These are phyloP conservation scores for Sinocyclocheilus maitianheensis DNA, from an alignment of 2,113 vertebrate species.

Conservation along the genomic window DNA sequence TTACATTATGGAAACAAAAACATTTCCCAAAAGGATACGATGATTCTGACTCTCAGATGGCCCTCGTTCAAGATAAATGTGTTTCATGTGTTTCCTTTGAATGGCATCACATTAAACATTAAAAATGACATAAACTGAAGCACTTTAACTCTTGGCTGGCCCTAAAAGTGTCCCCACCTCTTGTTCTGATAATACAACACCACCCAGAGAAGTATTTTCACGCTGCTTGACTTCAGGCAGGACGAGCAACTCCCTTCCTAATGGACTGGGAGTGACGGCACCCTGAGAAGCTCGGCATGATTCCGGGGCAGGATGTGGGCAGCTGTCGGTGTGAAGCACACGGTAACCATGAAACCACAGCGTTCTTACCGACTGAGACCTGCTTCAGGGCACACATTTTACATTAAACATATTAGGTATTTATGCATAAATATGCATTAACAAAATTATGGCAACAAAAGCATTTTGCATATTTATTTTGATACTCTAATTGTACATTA, in stretches of 20 bases:
- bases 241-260: constrained; percentile 44
- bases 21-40: constrained; percentile 26
- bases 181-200: constrained; percentile 39
- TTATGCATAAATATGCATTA: too few species aligned
- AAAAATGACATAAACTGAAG: constrained; percentile 1
- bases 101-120: constrained; percentile 20
- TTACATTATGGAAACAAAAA: constrained; percentile 26
- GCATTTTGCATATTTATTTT: too few species aligned
- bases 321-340: constrained; percentile 30
- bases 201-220: constrained; percentile 36
- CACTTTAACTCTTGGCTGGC: constrained; percentile 14
- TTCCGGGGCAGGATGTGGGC: background rate
- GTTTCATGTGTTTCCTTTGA: constrained; percentile 11
- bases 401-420: too few species aligned
- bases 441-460: too few species aligned
- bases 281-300: constrained; percentile 6
- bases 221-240: constrained; percentile 39
- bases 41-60: background rate
- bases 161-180: constrained; percentile 32
- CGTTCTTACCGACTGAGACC: background rate
- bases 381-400: too few species aligned
- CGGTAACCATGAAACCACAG: background rate
- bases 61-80: background rate
- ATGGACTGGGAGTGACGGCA: constrained; percentile 36
- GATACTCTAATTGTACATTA: too few species aligned